These are phyloP conservation scores for Drepanosiphum platanoidis DNA, from an alignment of 2,888 invertebrate species.

Conservation along the genomic window DNA sequence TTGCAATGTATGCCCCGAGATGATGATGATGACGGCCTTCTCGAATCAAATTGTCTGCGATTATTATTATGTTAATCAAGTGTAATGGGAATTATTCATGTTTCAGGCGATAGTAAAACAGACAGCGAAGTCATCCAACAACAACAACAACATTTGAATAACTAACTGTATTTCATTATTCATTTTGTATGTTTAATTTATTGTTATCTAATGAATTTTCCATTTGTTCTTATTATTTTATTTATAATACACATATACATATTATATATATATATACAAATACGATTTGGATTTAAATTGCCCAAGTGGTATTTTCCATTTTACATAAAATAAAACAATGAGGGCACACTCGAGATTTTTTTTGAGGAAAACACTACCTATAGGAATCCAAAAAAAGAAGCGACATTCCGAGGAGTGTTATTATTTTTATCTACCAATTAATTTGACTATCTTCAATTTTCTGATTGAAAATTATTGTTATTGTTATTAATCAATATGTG, in stretches of 20 bases:
- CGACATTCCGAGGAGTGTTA: too few relatives aligned
- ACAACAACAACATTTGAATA: constrained; percentile 15
- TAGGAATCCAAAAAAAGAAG: too few relatives aligned
- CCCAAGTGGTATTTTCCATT: background rate
- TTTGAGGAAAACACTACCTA: too few relatives aligned
- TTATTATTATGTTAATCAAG: too few relatives aligned
- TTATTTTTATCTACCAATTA: too few relatives aligned
- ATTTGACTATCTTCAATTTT: too few relatives aligned
- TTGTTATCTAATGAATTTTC: constrained; percentile 8
- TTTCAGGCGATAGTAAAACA: constrained; percentile 21
- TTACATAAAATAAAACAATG: too few relatives aligned
- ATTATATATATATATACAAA: too few relatives aligned
- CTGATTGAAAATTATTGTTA: too few relatives aligned
- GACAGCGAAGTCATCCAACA: constrained; percentile 5
- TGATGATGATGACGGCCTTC: background rate
- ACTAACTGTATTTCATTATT: constrained; percentile 19
- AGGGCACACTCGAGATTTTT: too few relatives aligned
- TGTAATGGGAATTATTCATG: constrained; percentile 1
- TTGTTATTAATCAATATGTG: too few relatives aligned
- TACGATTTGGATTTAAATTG: background rate
- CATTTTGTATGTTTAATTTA: constrained; percentile 15
- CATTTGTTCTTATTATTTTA: constrained; percentile 35
- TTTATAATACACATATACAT: constrained; percentile 1
- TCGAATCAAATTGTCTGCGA: background rate
- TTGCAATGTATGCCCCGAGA: background rate